Evolutionary conservation across 2,113 vertebrate genomes (phyloP), one percentile per base, ranked within the genome.

Genomic region (Bufo gargarizans): DNA sequence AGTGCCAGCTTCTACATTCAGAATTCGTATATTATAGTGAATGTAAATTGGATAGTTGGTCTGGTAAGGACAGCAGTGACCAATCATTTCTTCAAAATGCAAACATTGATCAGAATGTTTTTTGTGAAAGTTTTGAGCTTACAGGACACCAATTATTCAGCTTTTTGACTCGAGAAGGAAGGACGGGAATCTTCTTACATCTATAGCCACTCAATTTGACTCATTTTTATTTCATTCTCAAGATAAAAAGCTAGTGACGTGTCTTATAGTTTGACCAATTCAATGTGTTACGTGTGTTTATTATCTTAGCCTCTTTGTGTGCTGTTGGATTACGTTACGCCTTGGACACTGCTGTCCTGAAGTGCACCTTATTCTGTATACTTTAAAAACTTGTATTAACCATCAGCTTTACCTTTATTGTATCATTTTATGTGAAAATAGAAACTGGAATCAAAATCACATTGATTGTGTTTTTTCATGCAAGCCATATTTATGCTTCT

Each of bases 351-450:
- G 53, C 79, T 82, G 17, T 82, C 33, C 56, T 82, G 17, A 82
- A 82, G 79, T 63, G 79, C 79, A 82, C 79, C 58, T 82, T 82
- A 82, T 82, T 53, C 49, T 77, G 76, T 77, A 82, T 19, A 82
- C 79, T 82, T 45, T 47, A 1, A 63, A 63, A 63, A 61, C 58
- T 45, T 61, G 58, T 82, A 63, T 61, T 63, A 82, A 63, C 79
- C 17, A 45, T 81, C 43, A 59, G 33, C 22, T 81, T 45, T 61
- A 43, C 33, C 55, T 81, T 33, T 22, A 19, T 63, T 82, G 43
- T 61, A 47, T 45, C 61, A 61, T 45, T 19, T 63, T 43, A 63
- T 82, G 33, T 63, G 16, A 61, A 80, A 47, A 63, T 63, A 45
- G 58, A 82, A 82, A 82, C 79, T 82, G 79, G 79, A 82, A 82